Percentiles rank a stretch among this genome's conserved stretches.
Conservation (phyloP, 2,888 invertebrate genomes). For the Pandemis heparana region DNA sequence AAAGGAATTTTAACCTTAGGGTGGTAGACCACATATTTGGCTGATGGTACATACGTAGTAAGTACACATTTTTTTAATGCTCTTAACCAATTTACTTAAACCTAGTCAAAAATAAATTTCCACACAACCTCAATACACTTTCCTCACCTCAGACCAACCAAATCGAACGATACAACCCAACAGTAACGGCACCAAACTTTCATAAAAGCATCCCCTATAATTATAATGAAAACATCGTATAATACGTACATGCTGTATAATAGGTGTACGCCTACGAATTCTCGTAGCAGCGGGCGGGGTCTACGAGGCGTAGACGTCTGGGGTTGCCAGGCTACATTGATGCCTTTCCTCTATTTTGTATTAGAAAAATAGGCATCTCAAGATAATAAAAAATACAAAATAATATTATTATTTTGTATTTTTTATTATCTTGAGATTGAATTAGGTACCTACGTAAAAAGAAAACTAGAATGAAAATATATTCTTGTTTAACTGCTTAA, state of each 20-base stretch:
- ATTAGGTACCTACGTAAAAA: no score
- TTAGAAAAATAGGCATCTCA: no score
- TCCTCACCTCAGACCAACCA: neutral
- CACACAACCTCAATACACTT: neutral
- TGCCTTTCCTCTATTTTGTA: slow-evolving; percentile 14
- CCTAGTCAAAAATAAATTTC: no score
- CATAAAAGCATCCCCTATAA: slow-evolving; percentile 43
- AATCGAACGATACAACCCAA: slow-evolving; percentile 36
- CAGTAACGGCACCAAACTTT: slow-evolving; percentile 14
- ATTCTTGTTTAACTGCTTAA: no score
- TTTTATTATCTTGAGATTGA: no score
- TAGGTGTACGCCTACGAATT: slow-evolving; percentile 46
- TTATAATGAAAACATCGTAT: slow-evolving; percentile 47
- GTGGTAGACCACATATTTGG: no score
- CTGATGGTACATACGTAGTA: no score
- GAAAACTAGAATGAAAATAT: no score
- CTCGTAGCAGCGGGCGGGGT: slow-evolving; percentile 71
- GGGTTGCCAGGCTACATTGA: slow-evolving; percentile 59
- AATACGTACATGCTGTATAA: slow-evolving; percentile 45
- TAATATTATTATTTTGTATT: no score
- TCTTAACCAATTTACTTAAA: no score
- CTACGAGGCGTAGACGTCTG: slow-evolving; percentile 54
- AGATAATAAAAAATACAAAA: no score
- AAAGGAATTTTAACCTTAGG: no score
- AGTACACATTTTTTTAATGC: neutral